Percentiles rank a stretch among this genome's conserved stretches.
These are phyloP conservation scores for Tridacna crocea DNA, from an alignment of 2,888 invertebrate genomes.

Conservation along the genomic window DNA sequence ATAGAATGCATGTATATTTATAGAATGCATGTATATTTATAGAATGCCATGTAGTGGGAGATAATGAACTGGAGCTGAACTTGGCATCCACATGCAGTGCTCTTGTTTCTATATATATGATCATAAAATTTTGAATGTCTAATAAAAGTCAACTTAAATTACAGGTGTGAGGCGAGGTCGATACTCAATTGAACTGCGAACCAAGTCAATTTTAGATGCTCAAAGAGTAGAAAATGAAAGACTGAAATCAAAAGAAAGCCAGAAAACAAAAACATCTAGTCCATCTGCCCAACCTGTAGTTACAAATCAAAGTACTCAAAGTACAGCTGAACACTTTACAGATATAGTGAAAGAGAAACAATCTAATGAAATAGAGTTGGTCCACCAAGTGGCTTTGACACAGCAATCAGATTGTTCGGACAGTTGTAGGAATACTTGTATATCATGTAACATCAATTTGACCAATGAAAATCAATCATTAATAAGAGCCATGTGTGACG, in stretches of 20 bases:
- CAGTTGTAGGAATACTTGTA: not conserved
- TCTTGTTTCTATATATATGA: no score
- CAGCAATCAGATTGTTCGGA: not conserved
- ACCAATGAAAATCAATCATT: not conserved
- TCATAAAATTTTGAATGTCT: no score
- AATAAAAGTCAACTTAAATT: not conserved
- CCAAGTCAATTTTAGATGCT: slow-evolving; percentile 36
- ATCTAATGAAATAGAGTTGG: not conserved
- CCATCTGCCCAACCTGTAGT: not conserved
- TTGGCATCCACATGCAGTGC: no score
- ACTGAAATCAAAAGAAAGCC: not conserved
- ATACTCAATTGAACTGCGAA: slow-evolving; percentile 37
- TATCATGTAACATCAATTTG: not conserved
- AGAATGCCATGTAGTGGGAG: no score
- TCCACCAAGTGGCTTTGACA: not conserved
- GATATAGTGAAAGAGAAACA: not conserved
- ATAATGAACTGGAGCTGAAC: no score
- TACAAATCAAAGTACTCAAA: not conserved
- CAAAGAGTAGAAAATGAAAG: slow-evolving; percentile 11
- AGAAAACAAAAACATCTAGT: not conserved
- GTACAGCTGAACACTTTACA: not conserved
- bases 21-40: no score
- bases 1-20: no score
- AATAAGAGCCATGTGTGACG: not conserved
- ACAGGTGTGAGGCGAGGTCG: slow-evolving; percentile 34